Percentiles rank a stretch among this genome's conserved stretches.
These are phyloP conservation scores for Mimachlamys varia DNA, from an alignment of 2,888 invertebrate genomes.

Conservation along the genomic window DNA sequence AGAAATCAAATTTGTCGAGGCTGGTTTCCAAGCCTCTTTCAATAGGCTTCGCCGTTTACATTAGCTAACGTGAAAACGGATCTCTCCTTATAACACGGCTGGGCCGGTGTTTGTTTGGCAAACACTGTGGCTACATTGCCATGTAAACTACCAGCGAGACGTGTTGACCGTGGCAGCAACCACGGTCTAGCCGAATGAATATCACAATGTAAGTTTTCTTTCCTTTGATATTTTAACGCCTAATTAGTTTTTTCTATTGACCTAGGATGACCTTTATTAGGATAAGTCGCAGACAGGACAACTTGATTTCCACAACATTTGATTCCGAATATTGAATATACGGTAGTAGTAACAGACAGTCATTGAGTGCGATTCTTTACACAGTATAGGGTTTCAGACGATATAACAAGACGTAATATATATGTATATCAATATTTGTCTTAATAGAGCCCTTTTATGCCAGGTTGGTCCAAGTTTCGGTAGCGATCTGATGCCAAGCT, in stretches of 20 bases:
- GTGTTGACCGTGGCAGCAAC: neutral
- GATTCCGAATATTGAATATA: neutral
- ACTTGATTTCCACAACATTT: neutral
- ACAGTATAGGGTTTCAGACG: neutral
- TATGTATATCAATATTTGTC: neutral
- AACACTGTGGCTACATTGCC: neutral
- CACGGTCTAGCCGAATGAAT: neutral
- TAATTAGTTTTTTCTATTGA: neutral
- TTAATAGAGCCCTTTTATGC: neutral
- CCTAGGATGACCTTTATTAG: neutral
- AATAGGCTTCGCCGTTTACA: neutral
- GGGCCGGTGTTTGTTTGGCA: neutral
- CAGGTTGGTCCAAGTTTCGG: neutral
- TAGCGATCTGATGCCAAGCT: too few species aligned
- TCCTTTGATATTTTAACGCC: neutral
- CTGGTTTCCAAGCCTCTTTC: neutral
- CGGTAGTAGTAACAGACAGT: neutral
- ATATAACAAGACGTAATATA: neutral
- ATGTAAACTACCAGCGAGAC: neutral
- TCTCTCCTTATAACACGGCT: neutral
- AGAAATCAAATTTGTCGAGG: neutral
- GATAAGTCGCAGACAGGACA: neutral
- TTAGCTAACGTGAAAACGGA: neutral
- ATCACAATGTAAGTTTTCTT: neutral
- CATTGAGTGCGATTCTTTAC: neutral